Percentiles rank a stretch among this genome's conserved stretches.
These are phyloP conservation scores for Drosophila birchii DNA, from an alignment of 2,888 invertebrate species.

Conservation along the genomic window DNA sequence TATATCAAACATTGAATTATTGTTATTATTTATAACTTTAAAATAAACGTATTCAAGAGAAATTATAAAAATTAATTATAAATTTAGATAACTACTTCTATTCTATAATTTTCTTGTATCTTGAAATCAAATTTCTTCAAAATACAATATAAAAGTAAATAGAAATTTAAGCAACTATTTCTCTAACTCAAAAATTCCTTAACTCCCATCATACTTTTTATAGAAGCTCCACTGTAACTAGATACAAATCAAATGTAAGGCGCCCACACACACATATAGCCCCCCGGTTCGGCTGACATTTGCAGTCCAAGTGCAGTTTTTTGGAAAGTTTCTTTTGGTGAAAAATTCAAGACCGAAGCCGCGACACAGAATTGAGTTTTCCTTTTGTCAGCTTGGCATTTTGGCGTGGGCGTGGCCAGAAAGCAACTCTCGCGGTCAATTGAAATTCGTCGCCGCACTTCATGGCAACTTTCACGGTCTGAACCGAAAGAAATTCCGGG, in stretches of 20 bases:
- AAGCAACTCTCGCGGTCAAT: conserved; percentile 44
- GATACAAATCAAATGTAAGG: conserved; percentile 67
- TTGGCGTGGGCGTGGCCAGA: conserved; percentile 48
- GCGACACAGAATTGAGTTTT: conserved; percentile 45
- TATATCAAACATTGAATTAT: too few species aligned
- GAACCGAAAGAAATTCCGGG: conserved; percentile 13
- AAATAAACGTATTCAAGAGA: too few species aligned
- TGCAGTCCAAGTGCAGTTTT: conserved; percentile 59
- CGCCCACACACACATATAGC: conserved; percentile 61
- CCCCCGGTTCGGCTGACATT: conserved; percentile 50
- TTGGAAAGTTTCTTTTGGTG: conserved; percentile 40
- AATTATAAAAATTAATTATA: too few species aligned
- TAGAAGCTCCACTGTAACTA: conserved; percentile 5
- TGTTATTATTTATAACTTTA: too few species aligned
- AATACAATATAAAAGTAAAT: too few species aligned
- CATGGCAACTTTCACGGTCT: conserved; percentile 46
- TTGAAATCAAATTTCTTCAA: too few species aligned
- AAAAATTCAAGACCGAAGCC: conserved; percentile 32
- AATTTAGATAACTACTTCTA: too few species aligned
- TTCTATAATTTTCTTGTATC: too few species aligned
- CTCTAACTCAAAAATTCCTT: too few species aligned
- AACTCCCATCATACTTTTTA: neutral
- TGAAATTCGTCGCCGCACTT: conserved; percentile 51
- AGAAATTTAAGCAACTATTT: too few species aligned
- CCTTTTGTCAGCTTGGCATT: conserved; percentile 39